These are phyloP conservation scores for Amphimallon solstitiale DNA, from an alignment of 2,888 invertebrate genomes.

Conservation along the genomic window DNA sequence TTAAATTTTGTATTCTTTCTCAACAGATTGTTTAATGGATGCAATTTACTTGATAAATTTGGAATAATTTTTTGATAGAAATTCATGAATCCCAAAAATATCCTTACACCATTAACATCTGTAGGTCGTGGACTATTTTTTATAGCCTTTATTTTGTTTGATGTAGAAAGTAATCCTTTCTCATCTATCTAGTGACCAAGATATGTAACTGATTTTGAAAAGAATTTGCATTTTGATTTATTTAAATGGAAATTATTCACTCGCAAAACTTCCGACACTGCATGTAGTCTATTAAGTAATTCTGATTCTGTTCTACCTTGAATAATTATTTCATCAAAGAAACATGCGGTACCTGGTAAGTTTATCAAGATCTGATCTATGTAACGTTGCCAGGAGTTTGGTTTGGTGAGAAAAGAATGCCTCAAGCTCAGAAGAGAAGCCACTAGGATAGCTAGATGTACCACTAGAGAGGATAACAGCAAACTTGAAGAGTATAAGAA, in stretches of 20 bases:
- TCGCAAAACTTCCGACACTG: constrained; percentile 31
- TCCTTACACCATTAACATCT: constrained; percentile 36
- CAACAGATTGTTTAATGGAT: constrained; percentile 40
- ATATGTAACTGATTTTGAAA: constrained; percentile 41
- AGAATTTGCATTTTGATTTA: constrained; percentile 46
- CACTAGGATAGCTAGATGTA: too few species aligned
- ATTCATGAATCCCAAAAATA: constrained; percentile 40
- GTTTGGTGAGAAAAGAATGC: too few species aligned
- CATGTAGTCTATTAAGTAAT: constrained; percentile 37
- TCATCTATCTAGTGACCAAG: constrained; percentile 43
- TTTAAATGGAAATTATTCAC: constrained; percentile 36
- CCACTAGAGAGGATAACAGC: too few species aligned
- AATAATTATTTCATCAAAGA: constrained; percentile 53
- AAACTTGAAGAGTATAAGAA: too few species aligned
- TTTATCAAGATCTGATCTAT: constrained; percentile 52
- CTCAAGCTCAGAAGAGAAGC: too few species aligned
- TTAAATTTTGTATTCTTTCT: constrained; percentile 38
- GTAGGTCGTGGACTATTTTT: constrained; percentile 27
- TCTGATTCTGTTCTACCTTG: constrained; percentile 43
- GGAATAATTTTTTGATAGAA: constrained; percentile 40
- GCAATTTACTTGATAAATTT: constrained; percentile 39
- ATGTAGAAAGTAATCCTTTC: constrained; percentile 31
- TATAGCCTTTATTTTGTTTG: constrained; percentile 41
- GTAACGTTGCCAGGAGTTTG: constrained; percentile 50
- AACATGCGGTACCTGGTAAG: constrained; percentile 49